These are phyloP conservation scores for Cheiracanthium punctorium DNA, from an alignment of 2,888 invertebrate species.

Conservation along the genomic window DNA sequence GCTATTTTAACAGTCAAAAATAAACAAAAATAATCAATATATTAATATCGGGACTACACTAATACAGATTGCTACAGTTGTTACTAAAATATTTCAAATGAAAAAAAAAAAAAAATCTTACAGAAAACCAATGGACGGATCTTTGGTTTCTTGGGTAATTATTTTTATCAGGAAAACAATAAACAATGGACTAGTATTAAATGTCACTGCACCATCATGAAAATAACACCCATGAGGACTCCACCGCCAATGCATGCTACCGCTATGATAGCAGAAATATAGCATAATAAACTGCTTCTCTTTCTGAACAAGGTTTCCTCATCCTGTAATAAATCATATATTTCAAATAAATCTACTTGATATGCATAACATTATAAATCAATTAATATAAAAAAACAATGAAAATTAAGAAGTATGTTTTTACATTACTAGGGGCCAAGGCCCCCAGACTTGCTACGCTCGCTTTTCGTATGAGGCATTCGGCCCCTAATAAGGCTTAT, in stretches of 20 bases:
- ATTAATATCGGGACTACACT: no score
- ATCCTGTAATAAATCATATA: slow-evolving; percentile 49
- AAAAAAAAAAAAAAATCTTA: neutral
- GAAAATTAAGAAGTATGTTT: no score
- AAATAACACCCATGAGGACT: slow-evolving; percentile 68
- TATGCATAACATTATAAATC: no score
- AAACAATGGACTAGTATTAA: neutral
- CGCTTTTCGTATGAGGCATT: no score
- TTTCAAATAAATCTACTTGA: no score
- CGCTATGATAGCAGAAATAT: slow-evolving; percentile 56
- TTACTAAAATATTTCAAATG: neutral
- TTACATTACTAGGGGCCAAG: no score
- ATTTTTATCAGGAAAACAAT: neutral
- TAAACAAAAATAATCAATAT: no score
- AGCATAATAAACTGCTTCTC: slow-evolving; percentile 56
- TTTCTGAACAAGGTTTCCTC: slow-evolving; percentile 57
- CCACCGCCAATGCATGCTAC: slow-evolving; percentile 67
- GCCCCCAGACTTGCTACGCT: no score
- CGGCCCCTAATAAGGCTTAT: no score
- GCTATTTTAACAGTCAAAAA: no score
- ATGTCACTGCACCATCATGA: slow-evolving; percentile 61
- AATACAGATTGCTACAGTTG: slow-evolving; percentile 81
- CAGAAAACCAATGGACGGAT: slow-evolving; percentile 45
- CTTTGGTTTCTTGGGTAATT: neutral
- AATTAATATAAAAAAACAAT: no score